A percentile compares a stretch with the other conserved stretches of the same genome.
Evolutionary conservation across 1,140 invertebrate species (phyloP).

Genomic region (Lepeophtheirus salmonis): DNA sequence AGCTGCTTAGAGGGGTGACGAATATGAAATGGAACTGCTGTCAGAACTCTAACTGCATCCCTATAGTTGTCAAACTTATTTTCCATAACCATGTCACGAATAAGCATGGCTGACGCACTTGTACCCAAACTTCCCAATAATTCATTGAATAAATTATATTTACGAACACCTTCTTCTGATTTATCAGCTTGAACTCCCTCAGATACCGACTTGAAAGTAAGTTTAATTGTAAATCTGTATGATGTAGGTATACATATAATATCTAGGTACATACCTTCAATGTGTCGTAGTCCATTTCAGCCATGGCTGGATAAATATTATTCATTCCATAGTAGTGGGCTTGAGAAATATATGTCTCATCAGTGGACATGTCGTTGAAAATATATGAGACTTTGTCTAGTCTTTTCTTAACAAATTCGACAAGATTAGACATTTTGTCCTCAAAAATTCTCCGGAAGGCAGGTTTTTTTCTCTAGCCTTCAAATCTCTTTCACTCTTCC

Average conservation of each 20-base stretch:
- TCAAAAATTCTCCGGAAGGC: neutral
- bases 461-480: conserved; percentile 4
- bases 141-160: conserved; percentile 6
- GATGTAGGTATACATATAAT: neutral
- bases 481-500: conserved; percentile 11
- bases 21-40: conserved; percentile 5
- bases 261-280: too few species aligned
- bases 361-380: neutral
- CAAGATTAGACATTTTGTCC: neutral
- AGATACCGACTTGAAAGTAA: neutral
- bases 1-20: conserved; percentile 5
- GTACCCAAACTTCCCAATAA: conserved; percentile 6
- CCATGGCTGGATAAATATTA: neutral
- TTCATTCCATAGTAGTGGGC: conserved; percentile 6
- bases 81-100: conserved; percentile 3
- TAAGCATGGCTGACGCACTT: conserved; percentile 7
- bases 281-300: conserved; percentile 4
- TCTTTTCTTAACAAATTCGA: neutral
- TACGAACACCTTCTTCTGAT: conserved; percentile 9
- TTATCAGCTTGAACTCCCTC: conserved; percentile 2
- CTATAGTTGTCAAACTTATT: conserved; percentile 1
- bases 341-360: neutral
- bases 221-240: too few species aligned
- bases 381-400: neutral
- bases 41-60: neutral